Evolutionary conservation across 2,888 invertebrate genomes (phyloP).

Genomic region (Cosmia trapezina): DNA sequence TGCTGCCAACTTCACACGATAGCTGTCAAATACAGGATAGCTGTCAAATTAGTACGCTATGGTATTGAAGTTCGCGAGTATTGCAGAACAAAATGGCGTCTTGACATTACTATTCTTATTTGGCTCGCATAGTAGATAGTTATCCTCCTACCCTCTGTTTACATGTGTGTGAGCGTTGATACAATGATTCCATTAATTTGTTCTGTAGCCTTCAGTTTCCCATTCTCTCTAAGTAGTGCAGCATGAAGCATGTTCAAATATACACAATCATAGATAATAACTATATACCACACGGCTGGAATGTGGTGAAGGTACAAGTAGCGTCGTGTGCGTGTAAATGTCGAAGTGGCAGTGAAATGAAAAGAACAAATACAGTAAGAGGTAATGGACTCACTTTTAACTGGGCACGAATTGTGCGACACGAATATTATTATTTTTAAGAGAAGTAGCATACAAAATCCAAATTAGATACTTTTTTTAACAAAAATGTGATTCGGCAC

Average conservation of each 20-base stretch:
- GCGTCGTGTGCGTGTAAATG: constrained; percentile 59
- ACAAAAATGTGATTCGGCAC: too few species aligned
- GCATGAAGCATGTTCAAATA: constrained; percentile 36
- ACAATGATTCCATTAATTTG: background rate
- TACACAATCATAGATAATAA: constrained; percentile 45
- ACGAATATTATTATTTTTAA: background rate
- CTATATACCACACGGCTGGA: constrained; percentile 73
- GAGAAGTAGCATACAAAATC: too few species aligned
- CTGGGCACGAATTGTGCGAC: constrained; percentile 12
- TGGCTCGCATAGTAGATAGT: too few species aligned
- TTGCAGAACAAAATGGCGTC: too few species aligned
- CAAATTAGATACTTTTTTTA: background rate
- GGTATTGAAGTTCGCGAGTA: too few species aligned
- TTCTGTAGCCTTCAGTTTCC: background rate
- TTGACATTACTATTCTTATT: too few species aligned
- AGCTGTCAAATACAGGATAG: too few species aligned
- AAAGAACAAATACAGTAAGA: constrained; percentile 18
- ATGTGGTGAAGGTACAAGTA: constrained; percentile 79
- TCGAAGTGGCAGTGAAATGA: constrained; percentile 60
- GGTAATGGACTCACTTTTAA: constrained; percentile 26
- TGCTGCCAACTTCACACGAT: too few species aligned
- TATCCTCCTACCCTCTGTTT: too few species aligned
- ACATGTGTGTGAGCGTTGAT: too few species aligned
- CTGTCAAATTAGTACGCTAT: too few species aligned
- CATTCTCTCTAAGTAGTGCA: constrained; percentile 16